Base-by-base conservation (phyloP, 2,797 vertebrate genomes). In the Hypotaenidia okinawae region DNA sequence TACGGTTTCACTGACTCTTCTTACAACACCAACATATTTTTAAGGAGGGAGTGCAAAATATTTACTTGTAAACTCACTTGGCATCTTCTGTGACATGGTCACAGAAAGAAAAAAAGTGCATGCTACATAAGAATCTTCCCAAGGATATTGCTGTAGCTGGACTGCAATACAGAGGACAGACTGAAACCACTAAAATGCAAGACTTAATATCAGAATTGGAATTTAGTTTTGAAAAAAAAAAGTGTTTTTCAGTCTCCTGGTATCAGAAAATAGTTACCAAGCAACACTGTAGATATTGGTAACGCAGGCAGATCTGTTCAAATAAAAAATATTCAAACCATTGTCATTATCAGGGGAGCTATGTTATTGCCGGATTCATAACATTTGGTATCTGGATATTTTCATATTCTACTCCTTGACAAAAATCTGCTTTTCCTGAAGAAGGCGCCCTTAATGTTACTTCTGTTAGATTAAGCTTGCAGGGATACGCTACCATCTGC, bases 201-300 rank as follows among this genome's bases (percentile, higher is more conserved):
- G 69, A 77, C 35, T 68, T 83, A 82, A n/a, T 90, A 90, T 67
- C 37, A 83, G 54, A 90, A 80, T 24, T 54, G 33, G 67, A 95
- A 88, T 92, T 93, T 58, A 77, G 41, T 87, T 84, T 90, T 57
- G 37, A 86, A 52, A 88, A 49, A 43, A 93, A 93, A 94, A 91
- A 90, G 9, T 70, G 25, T 52, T 95, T 95, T 84, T 54, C 41
- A 22, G 57, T 49, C 64, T 83, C 63, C 10, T 37, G 14, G 17
- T 90, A 90, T 93, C 64, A 58, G 39, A 70, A 82, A 94, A 90
- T 70, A 69, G 88, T 97, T 92, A 90, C 91, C 90, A 96, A 87
- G 96, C 93, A 96, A 96, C 94, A 83, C 62, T 7, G 11, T 32
- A 90, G 91, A 83, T 94, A 93, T 27, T 74, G 54, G 77, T 64